Evolutionary conservation across 2,888 invertebrate genomes (phyloP), one percentile per base, ranked within the genome.

Genomic region (Plagiodera versicolora): DNA sequence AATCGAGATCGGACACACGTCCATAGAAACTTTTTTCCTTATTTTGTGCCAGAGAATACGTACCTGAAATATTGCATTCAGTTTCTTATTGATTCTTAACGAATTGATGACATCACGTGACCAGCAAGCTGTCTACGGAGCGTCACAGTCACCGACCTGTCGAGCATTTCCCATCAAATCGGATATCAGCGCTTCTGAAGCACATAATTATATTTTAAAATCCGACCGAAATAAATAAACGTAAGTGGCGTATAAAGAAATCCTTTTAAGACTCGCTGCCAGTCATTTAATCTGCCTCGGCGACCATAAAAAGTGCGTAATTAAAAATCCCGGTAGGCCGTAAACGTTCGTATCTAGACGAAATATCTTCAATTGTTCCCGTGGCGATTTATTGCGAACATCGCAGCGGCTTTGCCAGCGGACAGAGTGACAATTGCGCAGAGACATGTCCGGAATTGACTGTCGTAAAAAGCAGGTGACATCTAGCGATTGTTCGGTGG

Each of bases 371-470:
- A 67, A 73, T 73, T 73, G 73, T 73, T 73, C 68, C 65, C 61
- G 56, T 28, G 58, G 67, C 70, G 69, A 73, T 73, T 73, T 73
- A 73, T 70, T 61, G 69, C 66, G 61, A 65, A 71, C 70, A 68
- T 55, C 61, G 58, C 59, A 58, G 66, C 69, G 66, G 69, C 67
- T 60, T 47, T 52, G 64, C 58, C n/a, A 56, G 24, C 48, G 58
- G 61, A 63, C 63, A 58, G 72, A 75, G 75, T 74, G 75, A 76
- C 75, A 74, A 75, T 75, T 75, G 75, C 75, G 61, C 56, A 60
- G 61, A 70, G 75, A 72, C 74, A 74, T 74, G 74, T 74, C 71
- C 70, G 72, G 74, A 75, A 75, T 75, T 75, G 73, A 72, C 72
- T 65, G 70, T 72, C 73, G 67, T 74, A 74, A 74, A 74, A 73